Evolutionary conservation across 2,888 invertebrate genomes (phyloP).

Genomic region (Octonoba sinensis): DNA sequence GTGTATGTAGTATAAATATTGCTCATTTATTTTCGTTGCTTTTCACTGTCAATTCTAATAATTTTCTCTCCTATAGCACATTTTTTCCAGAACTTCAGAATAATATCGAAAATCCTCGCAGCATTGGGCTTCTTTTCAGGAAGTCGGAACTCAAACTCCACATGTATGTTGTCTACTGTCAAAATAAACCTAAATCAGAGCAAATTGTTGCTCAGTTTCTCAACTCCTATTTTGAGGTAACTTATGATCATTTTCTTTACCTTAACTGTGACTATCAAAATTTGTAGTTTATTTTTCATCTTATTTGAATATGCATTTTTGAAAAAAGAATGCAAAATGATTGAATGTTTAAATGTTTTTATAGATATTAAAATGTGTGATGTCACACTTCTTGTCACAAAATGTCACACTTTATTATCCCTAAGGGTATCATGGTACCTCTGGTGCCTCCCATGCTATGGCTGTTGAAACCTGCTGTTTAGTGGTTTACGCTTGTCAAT

Average conservation of each 20-base stretch:
- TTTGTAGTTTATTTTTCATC: background rate
- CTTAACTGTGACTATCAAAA: background rate
- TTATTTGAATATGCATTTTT: background rate
- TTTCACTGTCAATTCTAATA: background rate
- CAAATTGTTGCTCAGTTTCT: conserved; percentile 94
- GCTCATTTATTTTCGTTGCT: background rate
- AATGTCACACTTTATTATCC: too few species aligned
- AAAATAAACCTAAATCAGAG: conserved; percentile 99
- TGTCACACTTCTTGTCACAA: too few species aligned
- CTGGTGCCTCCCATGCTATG: too few species aligned
- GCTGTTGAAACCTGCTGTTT: too few species aligned
- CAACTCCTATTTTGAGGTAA: conserved; percentile 89
- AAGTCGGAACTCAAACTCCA: conserved; percentile 90
- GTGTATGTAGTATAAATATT: background rate
- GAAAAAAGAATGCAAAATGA: too few species aligned
- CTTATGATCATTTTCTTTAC: conserved; percentile 36
- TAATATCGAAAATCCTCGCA: conserved; percentile 87
- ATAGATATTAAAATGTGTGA: too few species aligned
- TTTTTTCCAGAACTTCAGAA: conserved; percentile 89
- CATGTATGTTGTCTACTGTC: conserved; percentile 98
- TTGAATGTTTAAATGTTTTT: too few species aligned
- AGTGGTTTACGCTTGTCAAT: too few species aligned
- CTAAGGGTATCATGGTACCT: too few species aligned
- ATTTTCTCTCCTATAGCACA: conserved; percentile 76
- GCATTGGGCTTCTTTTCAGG: conserved; percentile 78